Evolutionary conservation across 2,888 invertebrate species (phyloP), one percentile per base, ranked within the genome.

Genomic region (Augiades crinisus): DNA sequence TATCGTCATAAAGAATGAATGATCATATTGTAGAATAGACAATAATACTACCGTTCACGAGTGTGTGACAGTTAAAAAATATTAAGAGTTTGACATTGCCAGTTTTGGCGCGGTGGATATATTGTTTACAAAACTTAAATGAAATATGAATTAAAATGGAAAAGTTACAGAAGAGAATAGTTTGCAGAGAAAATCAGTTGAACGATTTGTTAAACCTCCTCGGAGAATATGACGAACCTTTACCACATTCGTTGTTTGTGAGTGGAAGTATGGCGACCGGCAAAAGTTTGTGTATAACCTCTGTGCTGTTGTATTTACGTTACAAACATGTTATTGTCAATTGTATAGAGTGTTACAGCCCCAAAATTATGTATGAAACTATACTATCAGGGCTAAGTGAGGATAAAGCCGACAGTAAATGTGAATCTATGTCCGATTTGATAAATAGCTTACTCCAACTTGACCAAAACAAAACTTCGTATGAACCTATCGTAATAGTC

Each of bases 181-280:
- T 83, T 6, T 91, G 91, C 64, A 81, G 92, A 63, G 86, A 90
- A 40, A 78, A 71, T 56, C 82, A 91, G 62, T 72, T 92, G 59
- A 75, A 70, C 47, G 80, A 80, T 61, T 72, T 92, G 56, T 82
- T 89, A 54, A 81, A 88, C 67, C 75, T 91, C 46, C 74, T 92
- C 12, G 92, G 91, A 1, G 85, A 90, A 57, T 69, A 75, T 43
- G 90, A 92, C 58, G 94, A 94, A 71, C 90, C 92, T 13, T 86
- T 94, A 69, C 94, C 94, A 13, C 87, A 92, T 60, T 91, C 93
- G 60, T 80, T 97, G 64, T 96, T 95, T 84, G 65, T 96, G 47
- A 94, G 94, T 74, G 97, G 97, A n/a, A 94, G 94, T 72, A 93
- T 95, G 61, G 94, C 95, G 6, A 95, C 95, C 14, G 97, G 97